Evolutionary conservation across 2,797 vertebrate genomes (phyloP), one percentile per base, ranked within the genome.

Genomic region (Helarctos malayanus): DNA sequence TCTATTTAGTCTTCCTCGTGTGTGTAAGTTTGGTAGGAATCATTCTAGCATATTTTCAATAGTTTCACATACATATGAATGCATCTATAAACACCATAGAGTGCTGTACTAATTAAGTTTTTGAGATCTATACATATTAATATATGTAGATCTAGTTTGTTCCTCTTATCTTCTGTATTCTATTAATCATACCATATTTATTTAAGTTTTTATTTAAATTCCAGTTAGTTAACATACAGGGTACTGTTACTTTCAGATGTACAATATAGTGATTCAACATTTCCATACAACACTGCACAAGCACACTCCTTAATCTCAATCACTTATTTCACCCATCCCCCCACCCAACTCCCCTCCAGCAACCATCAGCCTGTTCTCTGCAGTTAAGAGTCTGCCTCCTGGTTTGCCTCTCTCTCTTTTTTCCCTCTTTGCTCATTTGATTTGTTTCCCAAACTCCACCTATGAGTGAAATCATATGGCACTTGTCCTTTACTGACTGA

Each of bases 41-140:
- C 21, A 79, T 80, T 89, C 73, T 57, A 56, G 47, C 80, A 88
- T 97, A 94, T 92, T 94, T 95, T 19, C 47, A 88, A 59, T 68
- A 91, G 47, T 86, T 94, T 95, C 71, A 75, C 6, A 68, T 54
- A 71, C 13, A 87, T 63, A 75, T 63, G 45, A 63, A 84, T 83
- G 16, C 56, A 80, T 81, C 27, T 95, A 81, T 88, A 79, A 96
- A 89, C 2, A 86, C 32, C 18, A 97, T 41, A 88, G 23, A 84
- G 14, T 79, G 7, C n/a, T 86, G 23, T 89, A 21, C 29, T 81
- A 93, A 79, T 88, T 78, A 82, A 59, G 18, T 38, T 92, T 95
- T 86, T 89, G 29, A 86, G 47, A 94, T 91, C 23, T 95, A 61
- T 47, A 84, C 27, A 71, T 82, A 95, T 81, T 54, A 63, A 82